These are phyloP conservation scores for Recurvirostra avosetta DNA, from an alignment of 2,113 vertebrate genomes.

Conservation along the genomic window DNA sequence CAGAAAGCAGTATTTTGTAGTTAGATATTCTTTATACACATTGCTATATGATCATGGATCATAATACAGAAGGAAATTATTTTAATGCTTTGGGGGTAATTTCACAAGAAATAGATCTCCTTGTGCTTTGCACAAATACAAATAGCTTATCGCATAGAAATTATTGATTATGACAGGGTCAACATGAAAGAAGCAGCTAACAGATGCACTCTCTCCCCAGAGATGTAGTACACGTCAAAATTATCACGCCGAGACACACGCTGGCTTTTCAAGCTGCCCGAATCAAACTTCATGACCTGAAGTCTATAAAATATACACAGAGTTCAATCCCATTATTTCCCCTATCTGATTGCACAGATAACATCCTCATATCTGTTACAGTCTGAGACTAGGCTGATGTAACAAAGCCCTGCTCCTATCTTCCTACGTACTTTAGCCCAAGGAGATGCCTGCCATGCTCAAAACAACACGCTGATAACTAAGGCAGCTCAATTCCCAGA, in stretches of 20 bases:
- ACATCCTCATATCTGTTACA: not conserved
- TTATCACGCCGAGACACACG: not conserved
- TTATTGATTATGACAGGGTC: not conserved
- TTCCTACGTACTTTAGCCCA: not conserved
- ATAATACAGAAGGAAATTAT: not conserved
- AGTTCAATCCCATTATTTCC: not conserved
- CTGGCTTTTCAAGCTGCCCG: not conserved
- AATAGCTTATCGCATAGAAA: no score
- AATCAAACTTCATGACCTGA: not conserved
- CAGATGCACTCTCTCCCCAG: not conserved
- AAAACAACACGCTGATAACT: accelerated
- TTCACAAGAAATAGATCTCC: not conserved
- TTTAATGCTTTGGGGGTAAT: not conserved
- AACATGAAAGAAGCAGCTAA: not conserved
- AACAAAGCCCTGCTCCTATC: not conserved
- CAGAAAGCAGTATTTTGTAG: not conserved
- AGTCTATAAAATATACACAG: not conserved
- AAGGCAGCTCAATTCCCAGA: not conserved
- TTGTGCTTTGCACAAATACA: not conserved
- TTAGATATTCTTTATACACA: not conserved
- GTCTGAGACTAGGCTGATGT: not conserved
- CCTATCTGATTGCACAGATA: not conserved
- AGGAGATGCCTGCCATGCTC: not conserved
- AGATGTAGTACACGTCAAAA: not conserved
- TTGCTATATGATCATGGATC: not conserved